Conservation (phyloP, 1,140 invertebrate genomes). For the Magallana ariakensis region DNA sequence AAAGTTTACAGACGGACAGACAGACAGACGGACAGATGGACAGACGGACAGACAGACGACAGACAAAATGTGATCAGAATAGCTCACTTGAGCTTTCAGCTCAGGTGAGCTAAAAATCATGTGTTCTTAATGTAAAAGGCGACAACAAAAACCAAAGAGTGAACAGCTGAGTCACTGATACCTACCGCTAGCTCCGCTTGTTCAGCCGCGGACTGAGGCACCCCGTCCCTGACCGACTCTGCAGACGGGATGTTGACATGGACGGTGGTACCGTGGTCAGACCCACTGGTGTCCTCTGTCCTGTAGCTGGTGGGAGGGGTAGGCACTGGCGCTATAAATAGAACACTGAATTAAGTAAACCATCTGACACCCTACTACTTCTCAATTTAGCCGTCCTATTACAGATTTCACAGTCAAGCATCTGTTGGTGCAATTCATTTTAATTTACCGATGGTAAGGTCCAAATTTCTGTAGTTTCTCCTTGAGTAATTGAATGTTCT, state of each 20-base stretch:
- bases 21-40: too few species aligned
- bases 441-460: slow-evolving; percentile 71
- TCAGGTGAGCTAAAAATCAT: too few species aligned
- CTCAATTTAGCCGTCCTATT: too few species aligned
- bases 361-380: too few species aligned
- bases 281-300: slow-evolving; percentile 53
- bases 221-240: not conserved
- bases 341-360: not conserved
- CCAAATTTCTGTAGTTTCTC: slow-evolving; percentile 57
- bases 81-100: too few species aligned
- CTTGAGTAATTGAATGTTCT: slow-evolving; percentile 69
- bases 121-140: too few species aligned
- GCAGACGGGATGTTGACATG: slow-evolving; percentile 65
- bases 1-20: too few species aligned
- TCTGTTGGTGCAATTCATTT: not conserved
- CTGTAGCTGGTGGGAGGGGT: slow-evolving; percentile 63
- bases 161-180: not conserved
- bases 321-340: slow-evolving; percentile 66
- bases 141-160: not conserved
- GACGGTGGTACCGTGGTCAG: slow-evolving; percentile 68
- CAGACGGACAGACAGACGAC: too few species aligned
- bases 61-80: too few species aligned
- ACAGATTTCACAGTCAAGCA: not conserved
- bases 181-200: slow-evolving; percentile 20
- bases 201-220: not conserved